These are phyloP conservation scores for Leptinotarsa peninsularis DNA, from an alignment of 2,888 invertebrate genomes.

Conservation along the genomic window DNA sequence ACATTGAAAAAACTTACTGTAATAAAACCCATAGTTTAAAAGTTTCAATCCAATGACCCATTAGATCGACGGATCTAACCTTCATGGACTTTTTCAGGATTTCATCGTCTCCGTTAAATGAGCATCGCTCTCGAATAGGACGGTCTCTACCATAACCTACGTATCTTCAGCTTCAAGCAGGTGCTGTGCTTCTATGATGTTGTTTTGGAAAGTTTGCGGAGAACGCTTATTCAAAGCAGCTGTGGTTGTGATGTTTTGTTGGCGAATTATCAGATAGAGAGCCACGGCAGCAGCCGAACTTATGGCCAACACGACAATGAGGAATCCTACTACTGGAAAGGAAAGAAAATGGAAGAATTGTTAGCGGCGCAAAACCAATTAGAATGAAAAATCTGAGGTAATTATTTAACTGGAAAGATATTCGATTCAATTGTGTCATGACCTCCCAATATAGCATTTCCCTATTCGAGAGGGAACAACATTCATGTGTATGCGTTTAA, in stretches of 20 bases:
- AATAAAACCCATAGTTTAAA: background rate
- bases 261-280: slow-evolving; percentile 61
- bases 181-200: slow-evolving; percentile 63
- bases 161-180: slow-evolving; percentile 64
- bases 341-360: slow-evolving; percentile 18
- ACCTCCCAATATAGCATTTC: no score
- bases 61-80: background rate
- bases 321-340: slow-evolving; percentile 60
- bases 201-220: slow-evolving; percentile 62
- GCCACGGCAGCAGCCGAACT: slow-evolving; percentile 61
- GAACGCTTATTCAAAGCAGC: slow-evolving; percentile 65
- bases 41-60: background rate
- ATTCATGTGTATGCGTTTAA: no score
- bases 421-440: no score
- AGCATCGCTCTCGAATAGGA: slow-evolving; percentile 3
- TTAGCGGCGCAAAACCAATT: no score
- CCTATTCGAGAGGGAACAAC: no score
- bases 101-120: slow-evolving; percentile 24
- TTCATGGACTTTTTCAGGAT: background rate
- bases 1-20: no score
- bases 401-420: no score
- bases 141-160: slow-evolving; percentile 40
- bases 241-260: slow-evolving; percentile 62
- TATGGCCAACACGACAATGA: slow-evolving; percentile 60
- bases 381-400: no score